Base-by-base conservation (phyloP, 2,888 invertebrate species). In the Leistus spinibarbis region DNA sequence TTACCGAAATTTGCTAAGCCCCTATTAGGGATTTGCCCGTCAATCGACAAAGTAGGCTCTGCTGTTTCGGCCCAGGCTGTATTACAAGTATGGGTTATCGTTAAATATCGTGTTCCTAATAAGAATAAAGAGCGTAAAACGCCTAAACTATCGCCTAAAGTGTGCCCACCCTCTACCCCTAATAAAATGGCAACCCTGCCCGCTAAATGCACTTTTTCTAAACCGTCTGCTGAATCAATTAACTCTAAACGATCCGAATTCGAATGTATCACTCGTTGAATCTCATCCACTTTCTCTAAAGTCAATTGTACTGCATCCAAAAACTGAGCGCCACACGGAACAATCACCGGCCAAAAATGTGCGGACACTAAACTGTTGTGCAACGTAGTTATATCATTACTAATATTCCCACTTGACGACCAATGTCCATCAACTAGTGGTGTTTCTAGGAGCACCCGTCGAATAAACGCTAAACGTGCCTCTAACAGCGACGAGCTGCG, bases 81-180 rank as follows among this genome's bases (percentile, higher is more conserved):
- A 69, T 90, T 90, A 82, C 91, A 92, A 80, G 89, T 90, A 80
- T 91, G 91, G 0, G 91, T 91, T 10, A 92, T 83, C 0, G 91
- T 91, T 83, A 92, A 88, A 80, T 91, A 89, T 27, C 92, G 86
- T 16, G 90, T 90, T 7, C 92, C 92, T 3, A 92, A 84, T 68
- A 89, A 86, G 82, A 91, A 90, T 81, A 91, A 90, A 81, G 91
- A 91, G 16, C 92, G 85, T 3, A 92, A 85, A 1, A 90, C 90
- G 1, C 90, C 90, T 80, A 92, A 86, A 75, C 91, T 91, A 71
- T 90, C 90, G 76, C 91, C 91, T 62, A 92, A 87, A 16, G 90
- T 88, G 82, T 92, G 92, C 0, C 92, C 92, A 5, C 92, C 91
- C 79, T 91, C 91, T 40, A 92, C 86, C 0, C 90, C 92, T 70